Percentiles rank a stretch among this genome's conserved stretches.
Conservation (phyloP, 2,888 invertebrate genomes). For the Chrysolina oricalcia region DNA sequence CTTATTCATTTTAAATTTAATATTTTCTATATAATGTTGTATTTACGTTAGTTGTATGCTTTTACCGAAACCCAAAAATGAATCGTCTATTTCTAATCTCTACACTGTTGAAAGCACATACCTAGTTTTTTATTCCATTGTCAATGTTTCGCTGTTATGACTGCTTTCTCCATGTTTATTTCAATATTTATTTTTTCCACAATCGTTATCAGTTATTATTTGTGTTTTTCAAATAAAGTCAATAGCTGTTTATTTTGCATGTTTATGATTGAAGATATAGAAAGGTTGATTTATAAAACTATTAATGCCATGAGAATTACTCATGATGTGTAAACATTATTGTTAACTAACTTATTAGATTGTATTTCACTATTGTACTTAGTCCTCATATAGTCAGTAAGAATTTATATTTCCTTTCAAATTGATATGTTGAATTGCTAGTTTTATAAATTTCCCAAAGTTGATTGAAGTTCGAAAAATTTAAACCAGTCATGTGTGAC, state of each 20-base stretch:
- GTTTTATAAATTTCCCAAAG: no score
- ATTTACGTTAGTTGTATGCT: no score
- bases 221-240: constrained; percentile 38
- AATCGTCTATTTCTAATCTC: background rate
- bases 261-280: constrained; percentile 13
- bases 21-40: no score
- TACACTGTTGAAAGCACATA: background rate
- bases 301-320: constrained; percentile 11
- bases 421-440: no score
- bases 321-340: background rate
- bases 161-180: background rate
- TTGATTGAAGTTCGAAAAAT: no score
- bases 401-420: no score
- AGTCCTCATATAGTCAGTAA: background rate
- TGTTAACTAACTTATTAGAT: no score
- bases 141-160: background rate
- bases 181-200: background rate
- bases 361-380: background rate
- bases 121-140: background rate
- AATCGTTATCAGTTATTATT: background rate
- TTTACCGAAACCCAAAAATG: no score
- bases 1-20: background rate
- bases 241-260: constrained; percentile 57
- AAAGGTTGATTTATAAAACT: constrained; percentile 3
- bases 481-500: no score